Conservation (phyloP, 1,140 invertebrate genomes). For the Geopemphigus sp. region DNA sequence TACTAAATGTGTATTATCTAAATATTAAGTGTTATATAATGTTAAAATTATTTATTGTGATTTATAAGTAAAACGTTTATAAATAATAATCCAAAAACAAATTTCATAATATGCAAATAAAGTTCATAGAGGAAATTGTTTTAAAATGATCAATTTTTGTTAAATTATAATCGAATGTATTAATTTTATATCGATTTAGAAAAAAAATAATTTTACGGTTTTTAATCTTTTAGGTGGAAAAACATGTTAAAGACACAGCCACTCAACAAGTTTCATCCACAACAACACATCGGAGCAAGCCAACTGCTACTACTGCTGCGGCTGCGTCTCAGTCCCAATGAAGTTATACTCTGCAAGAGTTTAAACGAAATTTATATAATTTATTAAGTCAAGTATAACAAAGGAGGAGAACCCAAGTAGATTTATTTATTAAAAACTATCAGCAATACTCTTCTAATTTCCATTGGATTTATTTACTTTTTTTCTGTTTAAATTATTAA, state of each 20-base stretch:
- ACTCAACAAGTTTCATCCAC: conserved; percentile 41
- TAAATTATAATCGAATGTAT: no score
- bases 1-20: no score
- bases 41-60: no score
- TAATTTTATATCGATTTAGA: background rate
- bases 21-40: no score
- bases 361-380: conserved; percentile 33
- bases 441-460: conserved; percentile 31
- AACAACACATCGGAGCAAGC: conserved; percentile 35
- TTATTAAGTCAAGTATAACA: conserved; percentile 42
- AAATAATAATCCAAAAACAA: no score
- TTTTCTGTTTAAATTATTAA: conserved; percentile 29
- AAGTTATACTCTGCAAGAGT: conserved; percentile 5
- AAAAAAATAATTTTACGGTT: background rate
- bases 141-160: no score
- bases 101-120: no score
- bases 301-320: background rate
- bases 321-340: conserved; percentile 23
- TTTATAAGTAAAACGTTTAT: no score
- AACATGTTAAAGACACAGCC: conserved; percentile 61
- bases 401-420: conserved; percentile 16
- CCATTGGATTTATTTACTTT: conserved; percentile 22
- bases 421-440: conserved; percentile 35
- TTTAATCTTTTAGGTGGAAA: conserved; percentile 60
- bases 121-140: no score